Evolutionary conservation across 2,113 vertebrate genomes (phyloP), one percentile per base, ranked within the genome.

Genomic region (Xerus inauris): DNA sequence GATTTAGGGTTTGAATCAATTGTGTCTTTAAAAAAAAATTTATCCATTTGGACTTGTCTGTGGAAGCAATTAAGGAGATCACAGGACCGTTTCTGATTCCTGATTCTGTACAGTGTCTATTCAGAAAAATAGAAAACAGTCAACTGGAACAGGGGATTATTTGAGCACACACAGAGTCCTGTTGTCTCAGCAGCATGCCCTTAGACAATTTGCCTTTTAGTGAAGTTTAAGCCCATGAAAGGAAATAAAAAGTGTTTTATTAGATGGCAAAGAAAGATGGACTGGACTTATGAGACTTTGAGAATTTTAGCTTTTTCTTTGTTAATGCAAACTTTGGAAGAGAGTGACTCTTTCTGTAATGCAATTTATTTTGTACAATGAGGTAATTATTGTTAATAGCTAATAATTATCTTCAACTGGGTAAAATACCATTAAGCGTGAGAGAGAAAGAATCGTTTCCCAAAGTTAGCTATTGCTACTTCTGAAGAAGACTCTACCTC

Each of bases 41-140:
- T 93, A 76, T 93, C 95, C 94, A 72, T 96, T 97, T 96, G 95
- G 95, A 2, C 97, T 97, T 85, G 98, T 98, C 98, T 98, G 98
- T 89, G 97, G 97, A 98, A 96, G 88, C 19, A 98, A 97, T 96
- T 97, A 97, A 97, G 86, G 92, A 86, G 97, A 95, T 98, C 97
- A 97, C 45, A 0, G 97, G 98, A 98, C 98, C 89, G 82, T 71
- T 98, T 98, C 97, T 98, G 96, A 97, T 97, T 96, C 95, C 97
- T 79, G 69, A 95, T 98, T 98, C 98, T 98, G 97, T 98, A 97
- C 98, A 98, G 97, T 97, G 97, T 98, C 98, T 98, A 97, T 98
- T 98, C 97, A 98, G 97, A 98, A 97, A 95, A 84, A 65, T 96
- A 97, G 96, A 97, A 94, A 97, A 97, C 97, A 91, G 96, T 97